Evolutionary conservation across 2,888 invertebrate species (phyloP), one percentile per base, ranked within the genome.

Genomic region (Tipula lateralis): DNA sequence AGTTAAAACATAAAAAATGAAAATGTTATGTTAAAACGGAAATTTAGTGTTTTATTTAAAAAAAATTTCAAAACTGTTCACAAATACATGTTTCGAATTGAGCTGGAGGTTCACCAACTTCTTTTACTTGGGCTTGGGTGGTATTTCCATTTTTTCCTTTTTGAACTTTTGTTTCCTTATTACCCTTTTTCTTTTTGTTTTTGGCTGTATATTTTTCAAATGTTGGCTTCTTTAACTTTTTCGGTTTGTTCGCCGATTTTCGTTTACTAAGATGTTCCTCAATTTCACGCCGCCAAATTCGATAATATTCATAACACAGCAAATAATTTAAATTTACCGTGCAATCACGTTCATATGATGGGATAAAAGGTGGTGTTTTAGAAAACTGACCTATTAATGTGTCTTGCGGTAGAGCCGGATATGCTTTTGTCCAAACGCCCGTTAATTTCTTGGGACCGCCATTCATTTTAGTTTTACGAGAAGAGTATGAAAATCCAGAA

Each of bases 281-380:
- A 9, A 50, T 13, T 6, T 84, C 84, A 50, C 30, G 44, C 1
- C 29, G 24, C 84, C 84, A 84, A 16, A 84, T 84, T 0, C 84
- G 44, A 30, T 29, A 84, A 30, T 84, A 84, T 29, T 84, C 84
- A 7, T 34, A 84, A 9, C 50, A 29, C n/a, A 84, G 16, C 19
- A 84, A 84, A 24, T 29, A 84, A 44, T 84, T 44, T 34, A 84
- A 50, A 16, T 84, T 84, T 30, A 29, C 30, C 29, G 44, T 84
- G 4, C 34, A 34, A 13, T 83, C 36, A 34, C 12, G n/a, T 84
- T 84, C 84, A 44, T 84, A 84, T 7, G 84, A 84, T 3, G 84
- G 44, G 5, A 44, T 44, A 50, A 84, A 84, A 12, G 84, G 84
- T 7, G 44, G 44, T 16, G 30, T 82, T 16, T 16, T 30, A 16